phyloP scores from a whole-genome alignment of 2,888 invertebrate species.

The Tridacna gigas region DNA sequence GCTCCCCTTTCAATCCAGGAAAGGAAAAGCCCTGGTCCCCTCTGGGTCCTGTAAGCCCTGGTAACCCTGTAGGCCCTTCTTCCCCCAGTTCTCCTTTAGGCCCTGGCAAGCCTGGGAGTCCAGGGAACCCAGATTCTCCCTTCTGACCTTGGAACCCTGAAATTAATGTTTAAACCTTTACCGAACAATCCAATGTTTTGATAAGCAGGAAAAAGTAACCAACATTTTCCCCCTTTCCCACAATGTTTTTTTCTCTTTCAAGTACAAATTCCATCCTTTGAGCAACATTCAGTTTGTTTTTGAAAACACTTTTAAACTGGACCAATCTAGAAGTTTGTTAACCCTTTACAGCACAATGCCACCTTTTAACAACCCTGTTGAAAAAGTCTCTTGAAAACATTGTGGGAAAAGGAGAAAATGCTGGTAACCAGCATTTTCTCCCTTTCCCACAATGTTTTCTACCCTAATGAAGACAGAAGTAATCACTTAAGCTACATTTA shows the following conservation, averaged over 20 bases:
- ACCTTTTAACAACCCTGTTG: not conserved
- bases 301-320: too few species aligned
- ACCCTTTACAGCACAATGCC: not conserved
- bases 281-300: too few species aligned
- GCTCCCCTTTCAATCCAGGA: constrained; percentile 53
- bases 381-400: not conserved
- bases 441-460: not conserved
- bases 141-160: constrained; percentile 35
- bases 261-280: too few species aligned
- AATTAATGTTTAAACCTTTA: constrained; percentile 23
- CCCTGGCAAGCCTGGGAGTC: constrained; percentile 52
- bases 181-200: not conserved
- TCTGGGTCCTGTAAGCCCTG: constrained; percentile 64
- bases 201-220: too few species aligned
- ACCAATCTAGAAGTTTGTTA: not conserved
- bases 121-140: constrained; percentile 42
- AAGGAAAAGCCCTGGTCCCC: constrained; percentile 65
- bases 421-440: not conserved
- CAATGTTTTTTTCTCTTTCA: too few species aligned
- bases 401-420: not conserved
- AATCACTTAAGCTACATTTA: not conserved
- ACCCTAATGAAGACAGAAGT: not conserved
- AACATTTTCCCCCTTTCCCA: too few species aligned
- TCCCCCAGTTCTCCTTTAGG: constrained; percentile 52
- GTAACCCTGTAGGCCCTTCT: constrained; percentile 65